These are phyloP conservation scores for Littorina saxatilis DNA, from an alignment of 1,140 invertebrate genomes.

Conservation along the genomic window DNA sequence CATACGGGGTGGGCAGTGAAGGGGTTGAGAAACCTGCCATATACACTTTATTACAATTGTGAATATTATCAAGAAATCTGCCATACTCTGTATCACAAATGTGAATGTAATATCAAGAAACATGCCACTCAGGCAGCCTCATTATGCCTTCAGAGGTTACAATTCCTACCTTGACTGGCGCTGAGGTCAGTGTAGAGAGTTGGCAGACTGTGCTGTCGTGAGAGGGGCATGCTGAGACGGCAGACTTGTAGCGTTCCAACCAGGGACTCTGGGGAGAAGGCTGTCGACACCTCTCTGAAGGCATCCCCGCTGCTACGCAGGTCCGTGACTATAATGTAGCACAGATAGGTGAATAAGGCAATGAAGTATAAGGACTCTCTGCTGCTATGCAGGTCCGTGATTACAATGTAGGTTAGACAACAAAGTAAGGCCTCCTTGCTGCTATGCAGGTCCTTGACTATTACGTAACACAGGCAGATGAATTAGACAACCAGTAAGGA, in stretches of 20 bases:
- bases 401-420: not conserved
- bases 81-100: too few relatives aligned
- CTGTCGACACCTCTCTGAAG: not conserved
- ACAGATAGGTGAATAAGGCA: too few relatives aligned
- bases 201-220: not conserved
- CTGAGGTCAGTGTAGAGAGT: not conserved
- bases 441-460: conserved; percentile 21
- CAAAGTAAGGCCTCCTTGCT: not conserved
- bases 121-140: not conserved
- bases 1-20: too few relatives aligned
- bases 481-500: too few relatives aligned
- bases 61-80: too few relatives aligned
- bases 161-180: not conserved
- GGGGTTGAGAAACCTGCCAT: too few relatives aligned
- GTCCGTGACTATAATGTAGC: conserved; percentile 12
- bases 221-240: not conserved
- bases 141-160: not conserved
- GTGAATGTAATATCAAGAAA: too few relatives aligned
- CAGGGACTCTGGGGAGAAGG: not conserved
- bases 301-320: not conserved
- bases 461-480: too few relatives aligned
- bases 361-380: not conserved
- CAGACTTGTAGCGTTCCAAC: conserved; percentile 10
- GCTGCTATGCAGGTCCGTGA: conserved; percentile 10
- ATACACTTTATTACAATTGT: too few relatives aligned